Base-by-base conservation (phyloP, 1,140 invertebrate genomes). In the Eriocheir sinensis region DNA sequence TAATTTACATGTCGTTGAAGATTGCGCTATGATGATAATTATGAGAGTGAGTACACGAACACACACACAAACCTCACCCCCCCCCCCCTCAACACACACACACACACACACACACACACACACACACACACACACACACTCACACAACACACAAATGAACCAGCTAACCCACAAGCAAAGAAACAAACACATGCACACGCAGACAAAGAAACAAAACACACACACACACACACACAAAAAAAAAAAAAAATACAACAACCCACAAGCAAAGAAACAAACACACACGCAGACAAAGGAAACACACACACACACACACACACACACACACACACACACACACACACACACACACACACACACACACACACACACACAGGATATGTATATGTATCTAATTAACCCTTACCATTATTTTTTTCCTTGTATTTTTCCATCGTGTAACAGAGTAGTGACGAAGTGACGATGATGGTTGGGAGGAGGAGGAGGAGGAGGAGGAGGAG, bases 301-400 rank as follows among this genome's bases (percentile, higher is more conserved):
- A n/a, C n/a, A n/a, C n/a, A n/a, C n/a, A n/a, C n/a, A 72, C 38
- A 72, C 60, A 91, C 27, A 91, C 60, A 91, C 38, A 72, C 60
- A 91, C 60, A 91, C 60, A 91, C 38, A 72, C 17, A 32, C 21
- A 38, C 41, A 79, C 38, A 79, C 60, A 79, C 30, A 79, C 41
- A 79, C 30, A 79, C 60, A 79, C 8, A 32, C 30, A 79, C 60
- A 79, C 38, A 79, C 60, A 79, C 60, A 48, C 60, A 79, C 30
- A 48, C 60, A 27, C 38, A 48, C 60, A 48, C 38, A 79, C 60
- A 34, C 38, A 79, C 60, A 79, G 27, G 3, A 30, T 81, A 8
- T 36, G 4, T n/a, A 4, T 81, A 4, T 81, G 27, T 36, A 6
- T 81, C 4, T n/a, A 8, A 8, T 27, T 30, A 81, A 8, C 34